A percentile compares a stretch with the other conserved stretches of the same genome.
Conservation (phyloP, 37 sponge, comb jelly and placozoan genomes). For the Halichondria panicea region DNA sequence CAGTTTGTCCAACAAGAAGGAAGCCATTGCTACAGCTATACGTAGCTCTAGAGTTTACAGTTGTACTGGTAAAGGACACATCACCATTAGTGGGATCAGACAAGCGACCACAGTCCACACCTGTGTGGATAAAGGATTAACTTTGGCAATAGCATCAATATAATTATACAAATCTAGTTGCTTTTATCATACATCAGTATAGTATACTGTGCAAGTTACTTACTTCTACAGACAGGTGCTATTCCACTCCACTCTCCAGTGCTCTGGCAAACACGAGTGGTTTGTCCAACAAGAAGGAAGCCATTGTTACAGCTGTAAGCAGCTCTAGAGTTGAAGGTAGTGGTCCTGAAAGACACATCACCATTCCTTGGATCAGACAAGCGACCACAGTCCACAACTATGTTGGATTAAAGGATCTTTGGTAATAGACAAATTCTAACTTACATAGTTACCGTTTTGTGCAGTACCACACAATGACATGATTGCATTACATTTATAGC, state of each 20-base stretch:
- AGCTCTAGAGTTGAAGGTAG: conserved; percentile 7
- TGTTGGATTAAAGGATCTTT: no score
- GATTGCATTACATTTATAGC: no score
- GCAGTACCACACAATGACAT: not conserved
- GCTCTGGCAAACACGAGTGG: conserved; percentile 16
- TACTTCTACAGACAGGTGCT: conserved; percentile 36
- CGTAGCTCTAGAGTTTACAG: conserved; percentile 13
- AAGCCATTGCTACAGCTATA: conserved; percentile 42
- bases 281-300: conserved; percentile 6
- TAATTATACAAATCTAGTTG: no score
- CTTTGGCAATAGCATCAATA: no score
- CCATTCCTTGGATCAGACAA: conserved; percentile 19
- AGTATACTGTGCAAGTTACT: conserved; percentile 12
- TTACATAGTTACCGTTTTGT: no score
- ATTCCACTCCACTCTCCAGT: conserved; percentile 44
- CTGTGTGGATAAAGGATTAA: not conserved
- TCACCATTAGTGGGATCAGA: conserved; percentile 17
- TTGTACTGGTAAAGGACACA: not conserved
- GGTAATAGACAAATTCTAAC: no score
- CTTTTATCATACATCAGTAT: no score
- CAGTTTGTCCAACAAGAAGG: conserved; percentile 12
- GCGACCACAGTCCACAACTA: not conserved
- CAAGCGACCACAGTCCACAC: conserved; percentile 40
- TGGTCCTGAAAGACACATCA: not conserved
- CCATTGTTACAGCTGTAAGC: conserved; percentile 28